Base-by-base conservation (phyloP, 1,140 invertebrate species). In the Leptonema lineaticorne region DNA sequence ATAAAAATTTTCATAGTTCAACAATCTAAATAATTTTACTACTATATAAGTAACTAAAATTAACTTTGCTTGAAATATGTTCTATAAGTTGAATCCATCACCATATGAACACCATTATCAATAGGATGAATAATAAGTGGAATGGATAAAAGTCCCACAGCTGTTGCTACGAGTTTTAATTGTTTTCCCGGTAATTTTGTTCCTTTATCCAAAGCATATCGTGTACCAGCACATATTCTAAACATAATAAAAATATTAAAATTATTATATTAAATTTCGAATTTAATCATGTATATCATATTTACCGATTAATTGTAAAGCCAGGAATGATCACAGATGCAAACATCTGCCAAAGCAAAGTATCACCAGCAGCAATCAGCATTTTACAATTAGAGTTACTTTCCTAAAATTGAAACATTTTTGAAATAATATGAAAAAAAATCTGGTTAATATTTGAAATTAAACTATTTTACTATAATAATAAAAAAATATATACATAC, bases 51-150 rank as follows among this genome's bases (percentile, higher is more conserved):
- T n/a, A n/a, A n/a, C n/a, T n/a, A n/a, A n/a, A n/a, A n/a, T n/a
- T n/a, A n/a, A n/a, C n/a, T n/a, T n/a, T n/a, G n/a, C 4, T 45
- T 68, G 48, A 45, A 72, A 72, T 6, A 64, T 20, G 67, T 72
- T 28, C 85, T 81, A 63, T 80, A 86, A 0, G 89, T 92, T 14
- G 80, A 75, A 77, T 98, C 89, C 92, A 98, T 92, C 0, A 89
- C 71, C 45, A 81, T 76, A 75, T 96, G 91, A 0, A 96, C 93
- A 6, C 85, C 82, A 20, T 77, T 74, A 79, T 98, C 96, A 75
- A 98, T 98, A 16, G 96, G 96, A 73, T 89, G 87, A 41, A 98
- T 90, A 74, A 98, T 98, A 69, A 97, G 85, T 1, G 95, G 96
- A 75, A 98, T 98, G 41, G 90, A 89, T 0, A 81, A 80, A 18